Conservation (phyloP, 2,888 invertebrate genomes). For the Bursaphelenchus okinawaensis region DNA sequence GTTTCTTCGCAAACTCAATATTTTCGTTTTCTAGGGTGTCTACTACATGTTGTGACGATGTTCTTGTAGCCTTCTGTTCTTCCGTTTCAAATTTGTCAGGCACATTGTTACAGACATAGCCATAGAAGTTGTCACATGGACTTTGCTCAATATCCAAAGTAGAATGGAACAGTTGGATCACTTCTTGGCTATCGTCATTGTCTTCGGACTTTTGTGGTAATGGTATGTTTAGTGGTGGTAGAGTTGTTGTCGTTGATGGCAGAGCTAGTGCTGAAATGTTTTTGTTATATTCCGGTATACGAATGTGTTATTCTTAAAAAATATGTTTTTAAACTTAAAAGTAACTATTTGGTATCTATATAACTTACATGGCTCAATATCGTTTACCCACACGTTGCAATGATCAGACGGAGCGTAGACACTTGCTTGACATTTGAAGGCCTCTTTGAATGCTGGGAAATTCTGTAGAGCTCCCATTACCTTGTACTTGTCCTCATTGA, state of each 20-base stretch:
- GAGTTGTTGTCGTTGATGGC: background rate
- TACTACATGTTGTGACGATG: background rate
- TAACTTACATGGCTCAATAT: slow-evolving; percentile 15
- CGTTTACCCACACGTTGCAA: slow-evolving; percentile 41
- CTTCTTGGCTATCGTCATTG: background rate
- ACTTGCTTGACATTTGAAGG: slow-evolving; percentile 41
- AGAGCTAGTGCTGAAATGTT: background rate
- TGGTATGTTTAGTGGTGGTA: background rate
- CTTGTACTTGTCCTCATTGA: slow-evolving; percentile 41
- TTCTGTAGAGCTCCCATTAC: slow-evolving; percentile 44
- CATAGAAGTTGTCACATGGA: slow-evolving; percentile 2
- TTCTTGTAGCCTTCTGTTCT: background rate
- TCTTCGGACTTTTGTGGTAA: background rate
- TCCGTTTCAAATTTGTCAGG: background rate
- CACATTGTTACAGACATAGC: background rate
- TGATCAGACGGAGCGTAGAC: slow-evolving; percentile 30
- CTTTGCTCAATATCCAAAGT: background rate
- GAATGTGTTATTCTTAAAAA: slow-evolving; percentile 30
- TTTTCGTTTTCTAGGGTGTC: background rate
- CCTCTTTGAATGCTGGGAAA: slow-evolving; percentile 49
- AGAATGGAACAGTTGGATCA: background rate
- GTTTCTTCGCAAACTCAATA: background rate
- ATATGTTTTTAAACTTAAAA: no score
- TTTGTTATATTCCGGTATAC: slow-evolving; percentile 44
- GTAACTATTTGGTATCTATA: background rate